These are phyloP conservation scores for Passer domesticus DNA, from an alignment of 2,113 vertebrate genomes.

Conservation along the genomic window DNA sequence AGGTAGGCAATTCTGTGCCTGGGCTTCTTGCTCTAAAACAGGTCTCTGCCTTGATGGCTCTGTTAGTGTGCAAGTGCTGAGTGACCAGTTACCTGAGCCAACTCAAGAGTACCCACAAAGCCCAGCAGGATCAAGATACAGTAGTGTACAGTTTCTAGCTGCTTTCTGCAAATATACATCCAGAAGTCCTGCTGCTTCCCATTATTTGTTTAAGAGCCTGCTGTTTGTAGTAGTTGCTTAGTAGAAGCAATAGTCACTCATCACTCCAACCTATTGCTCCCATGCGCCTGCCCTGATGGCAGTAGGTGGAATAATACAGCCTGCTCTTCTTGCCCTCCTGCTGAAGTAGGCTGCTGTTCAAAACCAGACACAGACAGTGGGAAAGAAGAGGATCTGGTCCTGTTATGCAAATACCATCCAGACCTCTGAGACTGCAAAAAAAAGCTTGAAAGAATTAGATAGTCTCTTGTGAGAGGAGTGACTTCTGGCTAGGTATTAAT, in stretches of 20 bases:
- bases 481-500: neutral
- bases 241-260: neutral
- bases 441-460: neutral
- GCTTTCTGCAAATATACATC: neutral
- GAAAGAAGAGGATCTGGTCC: neutral
- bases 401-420: neutral
- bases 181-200: neutral
- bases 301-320: neutral
- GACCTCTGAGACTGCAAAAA: neutral
- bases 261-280: neutral
- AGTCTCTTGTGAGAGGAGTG: neutral
- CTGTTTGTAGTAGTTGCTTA: neutral
- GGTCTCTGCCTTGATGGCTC: neutral
- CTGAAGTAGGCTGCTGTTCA: neutral
- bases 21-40: neutral
- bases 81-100: rapidly evolving
- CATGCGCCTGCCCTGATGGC: neutral
- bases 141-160: neutral
- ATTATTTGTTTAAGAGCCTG: neutral
- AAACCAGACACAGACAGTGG: neutral
- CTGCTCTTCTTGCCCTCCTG: neutral
- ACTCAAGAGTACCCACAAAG: neutral
- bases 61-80: neutral
- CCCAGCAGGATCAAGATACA: neutral
- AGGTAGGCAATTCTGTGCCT: neutral